These are phyloP conservation scores for Phaenicophaeus curvirostris DNA, from an alignment of 2,797 vertebrate genomes.

Conservation along the genomic window DNA sequence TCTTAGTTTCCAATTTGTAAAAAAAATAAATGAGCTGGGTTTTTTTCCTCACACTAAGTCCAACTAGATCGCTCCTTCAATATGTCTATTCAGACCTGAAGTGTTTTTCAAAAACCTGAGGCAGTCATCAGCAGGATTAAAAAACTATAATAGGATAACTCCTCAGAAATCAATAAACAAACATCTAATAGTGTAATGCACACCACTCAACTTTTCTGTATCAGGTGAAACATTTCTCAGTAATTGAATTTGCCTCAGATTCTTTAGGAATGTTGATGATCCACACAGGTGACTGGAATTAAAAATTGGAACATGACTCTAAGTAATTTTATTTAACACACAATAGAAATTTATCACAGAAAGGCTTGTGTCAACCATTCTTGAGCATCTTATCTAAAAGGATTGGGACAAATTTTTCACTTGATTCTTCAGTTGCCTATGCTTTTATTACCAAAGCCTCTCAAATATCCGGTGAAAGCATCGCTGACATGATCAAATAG, in stretches of 20 bases:
- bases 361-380: constrained; percentile 26
- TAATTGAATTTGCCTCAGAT: constrained; percentile 59
- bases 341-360: constrained; percentile 27
- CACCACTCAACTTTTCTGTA: constrained; percentile 40
- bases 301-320: constrained; percentile 47
- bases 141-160: constrained; percentile 49
- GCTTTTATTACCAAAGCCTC: constrained; percentile 29
- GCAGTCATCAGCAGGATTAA: constrained; percentile 43
- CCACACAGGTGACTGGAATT: constrained; percentile 37
- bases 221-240: constrained; percentile 39
- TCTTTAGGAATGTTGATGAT: constrained; percentile 62
- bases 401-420: constrained; percentile 50
- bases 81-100: not conserved
- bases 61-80: not conserved
- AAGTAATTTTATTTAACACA: constrained; percentile 52
- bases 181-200: constrained; percentile 54
- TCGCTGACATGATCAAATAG: not conserved
- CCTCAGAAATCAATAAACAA: constrained; percentile 65
- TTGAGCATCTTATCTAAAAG: constrained; percentile 43
- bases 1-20: not conserved
- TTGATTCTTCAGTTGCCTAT: constrained; percentile 34
- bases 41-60: not conserved
- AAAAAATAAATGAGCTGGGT: not conserved
- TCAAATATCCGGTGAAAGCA: not conserved
- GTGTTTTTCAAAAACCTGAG: constrained; percentile 14